Percentiles rank a stretch among this genome's conserved stretches.
phyloP scores from a whole-genome alignment of 2,888 invertebrate genomes.

The Blastobasis adustella region DNA sequence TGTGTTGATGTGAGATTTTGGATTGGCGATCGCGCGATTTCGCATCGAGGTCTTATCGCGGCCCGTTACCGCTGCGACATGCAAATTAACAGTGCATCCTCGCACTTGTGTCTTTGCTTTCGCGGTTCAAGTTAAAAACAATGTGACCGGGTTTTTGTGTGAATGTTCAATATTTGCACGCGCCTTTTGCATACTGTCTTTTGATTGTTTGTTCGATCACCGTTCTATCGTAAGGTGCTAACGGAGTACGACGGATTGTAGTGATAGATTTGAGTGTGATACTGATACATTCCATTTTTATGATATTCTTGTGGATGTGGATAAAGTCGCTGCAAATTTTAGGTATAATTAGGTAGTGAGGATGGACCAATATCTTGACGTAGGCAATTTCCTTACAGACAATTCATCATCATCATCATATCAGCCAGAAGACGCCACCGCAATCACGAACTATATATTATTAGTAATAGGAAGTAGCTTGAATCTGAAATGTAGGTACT shows the following conservation, averaged over 20 bases:
- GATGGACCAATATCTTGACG: constrained; percentile 15
- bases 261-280: too few species aligned
- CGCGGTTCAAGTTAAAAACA: constrained; percentile 17
- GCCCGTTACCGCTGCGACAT: constrained; percentile 43
- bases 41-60: constrained; percentile 43
- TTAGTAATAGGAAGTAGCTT: too few species aligned
- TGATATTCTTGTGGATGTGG: not conserved
- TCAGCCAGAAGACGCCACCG: too few species aligned
- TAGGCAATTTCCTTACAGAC: constrained; percentile 17
- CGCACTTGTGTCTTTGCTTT: constrained; percentile 21
- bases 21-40: constrained; percentile 42
- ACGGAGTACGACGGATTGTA: not conserved
- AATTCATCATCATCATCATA: too few species aligned
- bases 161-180: too few species aligned
- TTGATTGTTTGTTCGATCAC: not conserved
- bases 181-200: too few species aligned
- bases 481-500: too few species aligned
- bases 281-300: too few species aligned
- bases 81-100: constrained; percentile 40
- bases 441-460: too few species aligned
- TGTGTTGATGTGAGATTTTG: constrained; percentile 36
- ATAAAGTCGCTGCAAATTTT: constrained; percentile 4
- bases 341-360: constrained; percentile 14
- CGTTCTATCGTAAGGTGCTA: constrained; percentile 1
- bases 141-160: not conserved